Evolutionary conservation across 2,888 invertebrate genomes (phyloP).

Genomic region (Leptinotarsa rubiginosa): DNA sequence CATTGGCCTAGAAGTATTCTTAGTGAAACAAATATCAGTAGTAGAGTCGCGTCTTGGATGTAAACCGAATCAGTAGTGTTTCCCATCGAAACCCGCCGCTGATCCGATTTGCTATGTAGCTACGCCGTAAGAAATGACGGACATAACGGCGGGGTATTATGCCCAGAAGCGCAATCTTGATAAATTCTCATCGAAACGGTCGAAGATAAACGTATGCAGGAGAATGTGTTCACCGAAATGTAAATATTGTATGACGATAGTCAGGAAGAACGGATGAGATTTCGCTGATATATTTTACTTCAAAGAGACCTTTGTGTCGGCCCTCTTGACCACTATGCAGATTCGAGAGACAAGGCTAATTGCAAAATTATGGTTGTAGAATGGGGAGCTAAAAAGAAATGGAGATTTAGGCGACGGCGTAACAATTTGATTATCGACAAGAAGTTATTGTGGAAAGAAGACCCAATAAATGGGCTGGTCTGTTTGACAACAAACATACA

Average conservation of each 20-base stretch:
- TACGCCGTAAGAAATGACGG: background rate
- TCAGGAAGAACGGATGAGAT: background rate
- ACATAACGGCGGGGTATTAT: background rate
- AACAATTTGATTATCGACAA: too few relatives aligned
- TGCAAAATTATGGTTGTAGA: background rate
- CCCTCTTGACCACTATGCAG: background rate
- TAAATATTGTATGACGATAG: conserved; percentile 3
- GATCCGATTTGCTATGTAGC: background rate
- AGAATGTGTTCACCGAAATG: conserved; percentile 7
- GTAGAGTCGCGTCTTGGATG: too few relatives aligned
- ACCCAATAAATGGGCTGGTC: too few relatives aligned
- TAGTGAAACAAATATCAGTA: too few relatives aligned
- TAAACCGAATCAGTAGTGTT: background rate
- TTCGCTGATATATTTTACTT: background rate
- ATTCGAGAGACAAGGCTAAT: background rate
- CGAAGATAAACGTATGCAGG: conserved; percentile 8
- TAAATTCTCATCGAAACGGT: conserved; percentile 13
- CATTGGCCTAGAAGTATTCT: too few relatives aligned
- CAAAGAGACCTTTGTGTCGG: conserved; percentile 3
- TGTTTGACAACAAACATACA: too few relatives aligned
- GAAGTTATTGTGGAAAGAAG: too few relatives aligned
- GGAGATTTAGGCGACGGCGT: too few relatives aligned
- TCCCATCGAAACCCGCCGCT: background rate
- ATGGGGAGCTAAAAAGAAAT: background rate
- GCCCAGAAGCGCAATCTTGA: conserved; percentile 1